Conservation (phyloP, 2,888 invertebrate species). For the Nephrotoma flavescens region DNA sequence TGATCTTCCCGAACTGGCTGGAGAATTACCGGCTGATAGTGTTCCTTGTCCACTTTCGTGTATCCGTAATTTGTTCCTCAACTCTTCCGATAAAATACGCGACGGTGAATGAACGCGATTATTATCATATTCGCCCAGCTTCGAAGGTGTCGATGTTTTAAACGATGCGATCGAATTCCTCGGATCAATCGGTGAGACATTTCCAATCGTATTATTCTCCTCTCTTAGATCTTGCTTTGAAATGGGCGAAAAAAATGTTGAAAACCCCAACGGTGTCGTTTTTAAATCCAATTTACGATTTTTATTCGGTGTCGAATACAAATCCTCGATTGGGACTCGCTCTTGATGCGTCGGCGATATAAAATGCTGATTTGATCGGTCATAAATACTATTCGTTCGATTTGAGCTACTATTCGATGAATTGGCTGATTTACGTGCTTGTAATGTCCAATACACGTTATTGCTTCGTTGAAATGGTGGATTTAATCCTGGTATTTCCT, state of each 20-base stretch:
- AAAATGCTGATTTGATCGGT: constrained; percentile 10
- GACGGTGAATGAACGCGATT: constrained; percentile 19
- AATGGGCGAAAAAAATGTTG: constrained; percentile 17
- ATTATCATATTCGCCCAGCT: constrained; percentile 27
- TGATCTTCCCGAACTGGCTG: constrained; percentile 36
- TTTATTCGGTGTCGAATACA: constrained; percentile 27
- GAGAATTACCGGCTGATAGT: constrained; percentile 34
- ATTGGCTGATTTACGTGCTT: constrained; percentile 18
- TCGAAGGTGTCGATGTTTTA: constrained; percentile 52
- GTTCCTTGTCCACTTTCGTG: constrained; percentile 17
- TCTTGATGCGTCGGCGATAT: constrained; percentile 8
- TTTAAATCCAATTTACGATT: constrained; percentile 10
- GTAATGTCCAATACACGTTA: constrained; percentile 45
- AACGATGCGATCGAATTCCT: constrained; percentile 39
- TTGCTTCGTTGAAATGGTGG: constrained; percentile 29
- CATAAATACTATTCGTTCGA: constrained; percentile 11
- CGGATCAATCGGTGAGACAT: constrained; percentile 54
- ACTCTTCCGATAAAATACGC: constrained; percentile 52
- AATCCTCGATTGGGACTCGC: constrained; percentile 20
- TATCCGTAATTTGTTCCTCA: constrained; percentile 23
- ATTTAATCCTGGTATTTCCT: constrained; percentile 24
- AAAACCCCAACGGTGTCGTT: constrained; percentile 15
- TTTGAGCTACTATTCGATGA: neutral
- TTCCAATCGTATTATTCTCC: constrained; percentile 29
- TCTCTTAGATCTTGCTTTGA: constrained; percentile 5